A percentile compares a stretch with the other conserved stretches of the same genome.
Conservation (phyloP, 2,113 vertebrate genomes). For the Chitala chitala region DNA sequence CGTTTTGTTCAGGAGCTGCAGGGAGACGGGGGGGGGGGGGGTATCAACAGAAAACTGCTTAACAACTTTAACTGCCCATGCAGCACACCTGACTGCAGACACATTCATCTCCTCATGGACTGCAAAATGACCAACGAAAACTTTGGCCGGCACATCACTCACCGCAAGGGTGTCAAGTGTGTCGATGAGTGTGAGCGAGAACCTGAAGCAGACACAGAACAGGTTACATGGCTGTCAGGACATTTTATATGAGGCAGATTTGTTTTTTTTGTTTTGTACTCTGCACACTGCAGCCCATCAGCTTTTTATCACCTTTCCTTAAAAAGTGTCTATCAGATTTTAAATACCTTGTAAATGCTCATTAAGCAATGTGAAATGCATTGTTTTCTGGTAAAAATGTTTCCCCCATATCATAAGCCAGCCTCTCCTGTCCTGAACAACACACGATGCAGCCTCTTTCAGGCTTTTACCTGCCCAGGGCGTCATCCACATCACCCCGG, state of each 20-base stretch:
- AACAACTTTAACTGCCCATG: no score
- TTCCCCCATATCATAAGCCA: no score
- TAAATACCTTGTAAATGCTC: no score
- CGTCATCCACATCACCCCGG: constrained; percentile 91
- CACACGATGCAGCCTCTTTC: not conserved
- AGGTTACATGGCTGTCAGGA: not conserved
- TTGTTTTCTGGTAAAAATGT: no score
- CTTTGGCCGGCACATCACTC: constrained; percentile 43
- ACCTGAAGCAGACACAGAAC: constrained; percentile 59
- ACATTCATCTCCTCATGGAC: not conserved
- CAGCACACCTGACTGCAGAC: not conserved
- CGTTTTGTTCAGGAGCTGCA: constrained; percentile 92
- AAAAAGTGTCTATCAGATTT: no score
- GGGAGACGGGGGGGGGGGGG: not conserved
- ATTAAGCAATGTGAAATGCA: no score
- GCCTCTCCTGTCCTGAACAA: no score
- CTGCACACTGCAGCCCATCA: no score
- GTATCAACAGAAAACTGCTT: not conserved
- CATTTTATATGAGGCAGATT: no score
- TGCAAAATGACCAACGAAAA: not conserved
- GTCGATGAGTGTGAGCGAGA: constrained; percentile 95
- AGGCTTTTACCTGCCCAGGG: constrained; percentile 87
- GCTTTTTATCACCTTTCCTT: no score
- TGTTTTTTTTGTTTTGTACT: no score
- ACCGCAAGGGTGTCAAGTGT: constrained; percentile 96